Conservation (phyloP, 2,113 vertebrate genomes). For the Oncorhynchus keta region DNA sequence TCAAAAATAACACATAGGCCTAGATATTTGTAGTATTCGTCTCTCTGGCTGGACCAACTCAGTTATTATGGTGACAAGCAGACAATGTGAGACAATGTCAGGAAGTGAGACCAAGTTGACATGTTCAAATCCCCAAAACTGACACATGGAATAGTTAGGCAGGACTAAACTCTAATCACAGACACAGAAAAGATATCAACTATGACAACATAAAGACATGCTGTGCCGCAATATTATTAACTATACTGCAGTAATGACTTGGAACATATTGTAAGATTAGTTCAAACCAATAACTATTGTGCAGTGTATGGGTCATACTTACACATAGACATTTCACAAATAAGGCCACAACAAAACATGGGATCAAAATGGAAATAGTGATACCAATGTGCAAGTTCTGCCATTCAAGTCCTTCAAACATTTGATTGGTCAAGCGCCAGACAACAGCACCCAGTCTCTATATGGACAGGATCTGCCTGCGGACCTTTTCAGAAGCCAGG, state of each 20-base stretch:
- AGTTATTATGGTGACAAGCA: not conserved
- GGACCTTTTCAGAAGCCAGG: conserved; percentile 77
- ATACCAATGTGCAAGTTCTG: not conserved
- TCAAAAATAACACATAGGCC: too few species aligned
- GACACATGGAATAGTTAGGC: too few species aligned
- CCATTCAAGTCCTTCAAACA: not conserved
- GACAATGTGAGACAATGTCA: not conserved
- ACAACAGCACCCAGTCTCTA: conserved; percentile 33
- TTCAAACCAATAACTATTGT: not conserved
- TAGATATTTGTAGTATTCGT: too few species aligned
- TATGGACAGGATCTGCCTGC: conserved; percentile 79
- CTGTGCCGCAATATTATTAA: not conserved
- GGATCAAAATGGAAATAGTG: not conserved
- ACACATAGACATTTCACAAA: not conserved
- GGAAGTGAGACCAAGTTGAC: not conserved
- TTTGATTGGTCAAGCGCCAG: too few species aligned
- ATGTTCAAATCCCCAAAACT: too few species aligned
- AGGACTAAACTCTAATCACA: too few species aligned
- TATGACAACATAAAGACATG: not conserved
- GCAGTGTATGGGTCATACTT: not conserved
- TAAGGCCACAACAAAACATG: not conserved
- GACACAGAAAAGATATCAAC: too few species aligned
- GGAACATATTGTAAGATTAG: not conserved
- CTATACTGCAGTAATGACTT: not conserved
- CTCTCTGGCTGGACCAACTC: not conserved